These are phyloP conservation scores for Ailuropoda melanoleuca DNA, from an alignment of 2,113 vertebrate species.

Conservation along the genomic window DNA sequence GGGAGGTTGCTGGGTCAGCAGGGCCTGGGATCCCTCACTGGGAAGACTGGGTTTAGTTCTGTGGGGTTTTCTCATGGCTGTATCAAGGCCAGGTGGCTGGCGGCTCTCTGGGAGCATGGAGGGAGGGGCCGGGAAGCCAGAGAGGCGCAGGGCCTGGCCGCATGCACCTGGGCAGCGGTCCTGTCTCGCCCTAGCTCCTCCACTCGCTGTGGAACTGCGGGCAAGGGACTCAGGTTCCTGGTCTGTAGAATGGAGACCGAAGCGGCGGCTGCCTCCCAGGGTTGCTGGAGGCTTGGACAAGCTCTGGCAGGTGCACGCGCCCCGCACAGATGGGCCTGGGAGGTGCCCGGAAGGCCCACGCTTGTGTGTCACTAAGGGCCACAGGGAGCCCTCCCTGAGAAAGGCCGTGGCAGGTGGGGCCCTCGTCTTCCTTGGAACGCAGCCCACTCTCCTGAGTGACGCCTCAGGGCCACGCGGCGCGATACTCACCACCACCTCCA, in stretches of 20 bases:
- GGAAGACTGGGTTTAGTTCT: neutral
- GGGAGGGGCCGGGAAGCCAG: fast-evolving
- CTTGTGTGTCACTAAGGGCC: neutral
- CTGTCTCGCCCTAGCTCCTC: neutral
- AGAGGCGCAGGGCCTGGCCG: neutral
- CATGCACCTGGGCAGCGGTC: fast-evolving
- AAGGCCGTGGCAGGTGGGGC: neutral
- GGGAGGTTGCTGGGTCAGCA: neutral
- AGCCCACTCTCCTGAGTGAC: neutral
- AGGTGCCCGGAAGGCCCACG: fast-evolving
- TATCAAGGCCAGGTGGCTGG: neutral
- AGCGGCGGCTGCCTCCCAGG: neutral
- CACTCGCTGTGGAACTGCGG: neutral
- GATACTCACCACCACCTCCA: conserved; percentile 91
- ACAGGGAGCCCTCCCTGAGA: neutral
- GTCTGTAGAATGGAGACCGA: neutral
- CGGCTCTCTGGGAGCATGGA: neutral
- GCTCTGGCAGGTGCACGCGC: fast-evolving
- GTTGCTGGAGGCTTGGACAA: neutral
- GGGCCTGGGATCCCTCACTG: neutral
- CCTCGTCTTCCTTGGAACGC: fast-evolving
- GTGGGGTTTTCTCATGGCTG: fast-evolving
- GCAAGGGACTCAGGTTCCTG: neutral
- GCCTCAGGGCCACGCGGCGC: neutral
- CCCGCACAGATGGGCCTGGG: neutral